phyloP scores from a whole-genome alignment of 2,888 invertebrate species.

The Lydus trimaculatus region DNA sequence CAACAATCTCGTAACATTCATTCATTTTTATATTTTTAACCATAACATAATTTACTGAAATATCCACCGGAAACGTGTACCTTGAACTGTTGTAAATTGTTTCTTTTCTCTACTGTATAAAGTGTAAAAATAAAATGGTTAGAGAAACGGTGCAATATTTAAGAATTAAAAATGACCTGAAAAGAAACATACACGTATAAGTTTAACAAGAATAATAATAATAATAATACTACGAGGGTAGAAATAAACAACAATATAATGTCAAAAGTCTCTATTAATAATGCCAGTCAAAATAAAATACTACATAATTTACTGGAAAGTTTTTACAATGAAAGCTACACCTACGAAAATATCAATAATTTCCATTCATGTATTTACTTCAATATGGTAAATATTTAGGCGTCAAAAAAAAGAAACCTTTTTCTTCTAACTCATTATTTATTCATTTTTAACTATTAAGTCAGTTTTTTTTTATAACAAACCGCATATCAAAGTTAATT shows the following conservation, averaged over 20 bases:
- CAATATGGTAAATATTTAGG: neutral
- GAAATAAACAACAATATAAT: neutral
- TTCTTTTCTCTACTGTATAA: neutral
- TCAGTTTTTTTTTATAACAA: no score
- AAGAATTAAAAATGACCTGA: neutral
- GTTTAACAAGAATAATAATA: neutral
- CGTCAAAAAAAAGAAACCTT: neutral
- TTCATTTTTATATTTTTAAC: no score
- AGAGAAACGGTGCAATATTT: neutral
- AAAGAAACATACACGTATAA: neutral
- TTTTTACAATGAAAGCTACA: neutral
- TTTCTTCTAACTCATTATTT: no score
- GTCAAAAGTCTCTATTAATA: neutral
- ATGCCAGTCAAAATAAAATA: neutral
- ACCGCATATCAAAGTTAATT: no score
- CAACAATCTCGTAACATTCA: no score
- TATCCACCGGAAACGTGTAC: neutral
- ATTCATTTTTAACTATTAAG: no score
- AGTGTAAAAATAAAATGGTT: neutral
- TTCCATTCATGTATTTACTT: neutral
- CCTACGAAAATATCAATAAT: conserved; percentile 1
- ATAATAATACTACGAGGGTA: neutral
- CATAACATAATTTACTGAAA: neutral
- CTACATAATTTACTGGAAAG: neutral
- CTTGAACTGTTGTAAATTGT: neutral